phyloP scores from a whole-genome alignment of 2,797 vertebrate genomes.

The Paramormyrops hopkinsi region DNA sequence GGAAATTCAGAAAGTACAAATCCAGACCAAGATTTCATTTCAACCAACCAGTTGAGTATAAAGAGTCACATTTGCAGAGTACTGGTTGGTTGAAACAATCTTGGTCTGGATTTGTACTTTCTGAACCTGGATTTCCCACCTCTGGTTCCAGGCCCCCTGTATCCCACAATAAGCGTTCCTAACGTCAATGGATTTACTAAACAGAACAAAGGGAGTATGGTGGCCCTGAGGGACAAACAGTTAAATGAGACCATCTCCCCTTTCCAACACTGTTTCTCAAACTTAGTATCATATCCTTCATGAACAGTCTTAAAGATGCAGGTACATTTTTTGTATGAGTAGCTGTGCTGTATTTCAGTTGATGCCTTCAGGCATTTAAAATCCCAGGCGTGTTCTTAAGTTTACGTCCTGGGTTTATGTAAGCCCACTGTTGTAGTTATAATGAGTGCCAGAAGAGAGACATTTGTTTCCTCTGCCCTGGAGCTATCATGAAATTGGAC shows the following conservation, averaged over 20 bases:
- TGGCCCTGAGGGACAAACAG: neutral
- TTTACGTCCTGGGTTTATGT: conserved; percentile 39
- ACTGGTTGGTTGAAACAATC: neutral
- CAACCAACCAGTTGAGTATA: neutral
- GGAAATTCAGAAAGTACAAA: neutral
- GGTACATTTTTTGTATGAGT: neutral
- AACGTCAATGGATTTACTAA: neutral
- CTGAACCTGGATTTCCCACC: neutral
- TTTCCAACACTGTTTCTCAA: neutral
- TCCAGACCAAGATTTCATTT: neutral
- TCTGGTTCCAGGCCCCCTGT: neutral
- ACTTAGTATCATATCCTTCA: neutral
- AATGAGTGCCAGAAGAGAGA: conserved; percentile 66
- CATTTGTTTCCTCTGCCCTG: conserved; percentile 49
- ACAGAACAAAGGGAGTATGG: neutral
- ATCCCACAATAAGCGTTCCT: neutral
- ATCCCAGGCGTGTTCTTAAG: neutral
- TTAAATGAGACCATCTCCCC: neutral
- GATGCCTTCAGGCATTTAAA: neutral
- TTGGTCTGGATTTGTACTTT: neutral
- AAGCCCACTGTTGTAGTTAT: conserved; percentile 70
- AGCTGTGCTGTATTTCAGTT: neutral
- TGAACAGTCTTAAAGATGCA: neutral
- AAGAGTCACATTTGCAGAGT: neutral
- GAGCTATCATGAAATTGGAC: conserved; percentile 73